Percentiles rank a stretch among this genome's conserved stretches.
These are phyloP conservation scores for Drosophila antonietae DNA, from an alignment of 2,888 invertebrate genomes.

Conservation along the genomic window DNA sequence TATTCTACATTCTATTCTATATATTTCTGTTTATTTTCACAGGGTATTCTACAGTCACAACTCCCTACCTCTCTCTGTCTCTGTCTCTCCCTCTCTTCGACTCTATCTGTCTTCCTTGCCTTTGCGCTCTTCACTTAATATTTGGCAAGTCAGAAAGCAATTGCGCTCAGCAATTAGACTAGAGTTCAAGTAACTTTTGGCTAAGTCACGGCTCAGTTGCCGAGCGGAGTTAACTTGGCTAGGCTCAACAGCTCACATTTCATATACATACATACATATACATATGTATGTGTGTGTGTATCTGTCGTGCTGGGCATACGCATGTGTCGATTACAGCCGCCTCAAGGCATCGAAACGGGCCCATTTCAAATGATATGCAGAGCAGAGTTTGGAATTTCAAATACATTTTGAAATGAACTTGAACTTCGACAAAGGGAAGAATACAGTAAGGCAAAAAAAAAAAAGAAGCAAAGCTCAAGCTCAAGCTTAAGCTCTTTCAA, in stretches of 20 bases:
- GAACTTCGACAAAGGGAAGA: conserved; percentile 66
- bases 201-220: conserved; percentile 73
- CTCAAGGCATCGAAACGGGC: conserved; percentile 35
- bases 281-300: not conserved
- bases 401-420: conserved; percentile 72
- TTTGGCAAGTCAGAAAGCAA: conserved; percentile 64
- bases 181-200: conserved; percentile 70
- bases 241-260: conserved; percentile 4
- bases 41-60: not conserved
- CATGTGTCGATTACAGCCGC: conserved; percentile 63
- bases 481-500: conserved; percentile 19
- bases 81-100: not conserved
- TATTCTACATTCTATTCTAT: too few species aligned
- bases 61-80: too few species aligned
- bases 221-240: conserved; percentile 31
- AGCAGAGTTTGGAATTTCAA: conserved; percentile 59
- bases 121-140: conserved; percentile 4
- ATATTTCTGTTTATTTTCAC: too few species aligned
- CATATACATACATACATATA: conserved; percentile 18
- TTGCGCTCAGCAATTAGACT: conserved; percentile 56
- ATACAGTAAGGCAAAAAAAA: not conserved
- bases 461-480: not conserved
- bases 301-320: conserved; percentile 49
- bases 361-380: conserved; percentile 51
- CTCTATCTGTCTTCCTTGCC: not conserved